These are phyloP conservation scores for Melozone crissalis DNA, from an alignment of 2,113 vertebrate species.

Conservation along the genomic window DNA sequence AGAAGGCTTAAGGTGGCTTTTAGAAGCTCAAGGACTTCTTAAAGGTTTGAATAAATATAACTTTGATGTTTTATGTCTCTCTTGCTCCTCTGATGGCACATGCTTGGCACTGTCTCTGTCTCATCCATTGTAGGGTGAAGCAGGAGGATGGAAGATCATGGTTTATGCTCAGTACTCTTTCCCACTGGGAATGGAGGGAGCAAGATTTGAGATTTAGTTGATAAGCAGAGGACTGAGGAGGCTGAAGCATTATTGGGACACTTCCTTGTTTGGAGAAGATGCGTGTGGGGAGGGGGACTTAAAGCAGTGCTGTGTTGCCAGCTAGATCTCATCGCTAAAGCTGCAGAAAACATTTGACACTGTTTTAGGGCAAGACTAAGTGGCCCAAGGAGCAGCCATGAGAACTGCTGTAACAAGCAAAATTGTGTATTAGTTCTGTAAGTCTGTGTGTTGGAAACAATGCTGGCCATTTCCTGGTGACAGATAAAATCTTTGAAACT, in stretches of 20 bases:
- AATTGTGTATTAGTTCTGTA: background rate
- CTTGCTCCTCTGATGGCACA: background rate
- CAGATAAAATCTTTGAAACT: background rate
- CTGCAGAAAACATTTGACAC: background rate
- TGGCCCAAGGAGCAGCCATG: background rate
- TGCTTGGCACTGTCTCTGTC: background rate
- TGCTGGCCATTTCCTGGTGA: background rate
- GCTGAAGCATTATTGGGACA: background rate
- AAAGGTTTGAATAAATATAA: background rate
- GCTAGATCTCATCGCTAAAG: background rate
- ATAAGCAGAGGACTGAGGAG: background rate
- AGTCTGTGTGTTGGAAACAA: background rate
- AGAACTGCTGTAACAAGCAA: background rate
- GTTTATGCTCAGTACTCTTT: background rate
- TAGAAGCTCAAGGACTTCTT: background rate
- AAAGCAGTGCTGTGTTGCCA: background rate
- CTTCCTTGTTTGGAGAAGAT: background rate
- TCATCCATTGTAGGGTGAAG: background rate
- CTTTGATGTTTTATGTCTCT: background rate
- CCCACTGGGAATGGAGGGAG: background rate
- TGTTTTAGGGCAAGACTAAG: background rate
- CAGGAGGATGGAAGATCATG: background rate
- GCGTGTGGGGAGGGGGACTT: fast-evolving
- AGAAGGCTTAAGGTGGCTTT: background rate
- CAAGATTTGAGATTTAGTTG: background rate